phyloP scores from a whole-genome alignment of 1,140 invertebrate genomes.

The Branchinecta lynchi region DNA sequence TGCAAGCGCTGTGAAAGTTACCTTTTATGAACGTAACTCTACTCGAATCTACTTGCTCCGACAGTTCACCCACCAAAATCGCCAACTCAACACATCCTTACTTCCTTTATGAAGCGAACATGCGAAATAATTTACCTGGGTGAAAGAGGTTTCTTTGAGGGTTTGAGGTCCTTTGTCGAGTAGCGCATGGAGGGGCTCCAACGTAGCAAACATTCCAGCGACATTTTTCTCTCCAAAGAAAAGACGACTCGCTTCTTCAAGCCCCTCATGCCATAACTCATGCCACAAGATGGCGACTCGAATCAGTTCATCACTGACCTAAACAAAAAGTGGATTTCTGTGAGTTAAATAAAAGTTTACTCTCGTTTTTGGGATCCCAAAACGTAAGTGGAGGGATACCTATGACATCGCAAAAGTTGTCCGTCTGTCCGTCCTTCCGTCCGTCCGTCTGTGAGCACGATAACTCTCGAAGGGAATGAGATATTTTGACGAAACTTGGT shows the following conservation, averaged over 20 bases:
- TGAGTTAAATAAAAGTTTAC: too few species aligned
- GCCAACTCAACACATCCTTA: background rate
- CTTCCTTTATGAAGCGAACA: conserved; percentile 17
- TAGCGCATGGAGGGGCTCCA: conserved; percentile 89
- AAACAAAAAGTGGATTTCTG: background rate
- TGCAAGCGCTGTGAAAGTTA: too few species aligned
- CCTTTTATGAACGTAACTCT: too few species aligned
- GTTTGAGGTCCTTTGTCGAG: conserved; percentile 86
- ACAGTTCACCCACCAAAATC: too few species aligned
- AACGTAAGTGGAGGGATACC: too few species aligned
- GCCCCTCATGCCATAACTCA: conserved; percentile 95
- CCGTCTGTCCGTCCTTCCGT: too few species aligned
- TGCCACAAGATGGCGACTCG: conserved; percentile 98
- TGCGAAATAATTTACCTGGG: conserved; percentile 40
- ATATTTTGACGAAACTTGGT: too few species aligned
- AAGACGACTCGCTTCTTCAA: conserved; percentile 90
- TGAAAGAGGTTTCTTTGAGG: conserved; percentile 91
- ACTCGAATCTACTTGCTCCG: too few species aligned
- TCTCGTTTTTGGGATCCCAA: too few species aligned
- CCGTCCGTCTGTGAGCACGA: too few species aligned
- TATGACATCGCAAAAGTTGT: too few species aligned
- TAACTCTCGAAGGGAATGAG: too few species aligned
- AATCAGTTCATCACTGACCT: conserved; percentile 91
- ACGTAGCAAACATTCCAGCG: conserved; percentile 83
- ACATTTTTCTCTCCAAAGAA: conserved; percentile 93